Evolutionary conservation across 2,888 invertebrate genomes (phyloP), one percentile per base, ranked within the genome.

Genomic region (Dicroscelio sp.): DNA sequence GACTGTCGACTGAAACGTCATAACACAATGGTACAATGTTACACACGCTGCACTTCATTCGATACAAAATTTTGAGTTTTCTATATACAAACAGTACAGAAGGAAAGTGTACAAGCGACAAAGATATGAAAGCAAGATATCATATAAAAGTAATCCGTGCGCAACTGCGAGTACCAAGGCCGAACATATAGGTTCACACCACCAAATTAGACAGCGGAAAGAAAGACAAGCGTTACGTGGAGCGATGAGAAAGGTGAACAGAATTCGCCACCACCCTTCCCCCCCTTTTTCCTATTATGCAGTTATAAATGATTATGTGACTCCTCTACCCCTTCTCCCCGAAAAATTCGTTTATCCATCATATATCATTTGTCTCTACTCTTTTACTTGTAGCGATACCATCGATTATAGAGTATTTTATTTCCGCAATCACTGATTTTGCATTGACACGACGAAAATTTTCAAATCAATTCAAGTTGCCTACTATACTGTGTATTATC

Each of bases 1-100:
- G 96, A 96, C 95, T 94, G 94, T 94, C 93, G 95, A 96, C 96
- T 93, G 95, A 93, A 95, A 95, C 94, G 93, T 93, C 93, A 95
- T 94, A 95, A 95, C 90, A 91, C 89, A 76, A 94, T 92, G 91
- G 92, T 92, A 89, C 73, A 92, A 91, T 92, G 90, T 91, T 92
- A 94, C 90, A 93, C 93, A 94, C 89, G 92, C 91, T 92, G 80
- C 88, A 95, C 91, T 84, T 92, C 92, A 94, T 93, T 73, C 87
- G 92, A 92, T 91, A 90, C 82, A 93, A 90, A 88, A 85, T 93
- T 93, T 75, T 88, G 89, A 93, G 92, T 90, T 90, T 93, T 87
- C 52, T 63, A 86, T 80, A 73, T 75, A 80, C 93, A 92, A 84
- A 91, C 25, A 69, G 23, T 38, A 30, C 30, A 55, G 48, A 84